Base-by-base conservation (phyloP, 2,888 invertebrate species). In the Digitonthophagus gazella region DNA sequence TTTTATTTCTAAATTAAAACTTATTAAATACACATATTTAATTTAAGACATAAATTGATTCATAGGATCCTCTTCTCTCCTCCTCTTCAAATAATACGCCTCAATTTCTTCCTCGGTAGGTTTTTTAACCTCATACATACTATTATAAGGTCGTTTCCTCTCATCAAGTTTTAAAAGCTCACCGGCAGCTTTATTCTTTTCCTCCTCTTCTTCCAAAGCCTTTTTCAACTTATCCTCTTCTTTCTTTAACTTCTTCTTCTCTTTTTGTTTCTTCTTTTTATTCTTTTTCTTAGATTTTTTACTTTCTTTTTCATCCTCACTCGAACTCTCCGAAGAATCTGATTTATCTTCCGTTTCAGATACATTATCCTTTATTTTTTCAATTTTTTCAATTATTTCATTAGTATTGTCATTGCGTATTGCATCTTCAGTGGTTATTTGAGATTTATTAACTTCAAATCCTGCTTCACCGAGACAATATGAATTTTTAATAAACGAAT, bases 61-160 rank as follows among this genome's bases (percentile, higher is more conserved):
- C 98, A 98, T 98, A 0, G 98, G 98, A 85, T 99, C 98, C 73
- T 96, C 95, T 0, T 91, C 91, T 57, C 95, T 85, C 67, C 88
- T 85, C 67, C 93, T 86, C 81, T 95, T 97, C 85, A 95, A 91
- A 79, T 92, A 90, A 84, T 93, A 98, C 0, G 96, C 96, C 81
- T 98, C 98, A 80, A 97, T 88, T 81, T 98, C 96, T 72, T 95
- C 95, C 70, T 95, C 93, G 0, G 95, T 93, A 0, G 96, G 96
- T 71, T 90, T 92, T 75, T 92, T 92, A 0, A 90, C 90, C 76
- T 92, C 91, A 72, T 87, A 90, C 91, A 93, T 93, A 78, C 95
- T 96, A 82, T 98, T 97, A 82, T 97, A 99, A 0, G 95, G 91
- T 2, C 98, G 87, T 77, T 97, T 96, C 14, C 97, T 86, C 78